Conservation (phyloP, 64 coral and sea anemone species). For the Pocillopora verrucosa region DNA sequence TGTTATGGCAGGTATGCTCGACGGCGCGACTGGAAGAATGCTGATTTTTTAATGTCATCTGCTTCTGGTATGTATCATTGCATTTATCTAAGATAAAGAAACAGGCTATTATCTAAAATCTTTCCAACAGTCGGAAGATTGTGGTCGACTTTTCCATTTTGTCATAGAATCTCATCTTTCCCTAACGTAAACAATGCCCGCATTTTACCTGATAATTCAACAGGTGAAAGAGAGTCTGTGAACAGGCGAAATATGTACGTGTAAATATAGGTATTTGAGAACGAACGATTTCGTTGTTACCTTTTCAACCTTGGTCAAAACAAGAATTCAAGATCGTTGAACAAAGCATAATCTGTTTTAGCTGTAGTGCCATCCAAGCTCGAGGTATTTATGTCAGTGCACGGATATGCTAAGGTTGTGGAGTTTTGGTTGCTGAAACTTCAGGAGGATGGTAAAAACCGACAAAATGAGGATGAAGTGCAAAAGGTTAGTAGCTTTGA, state of each 20-base stretch:
- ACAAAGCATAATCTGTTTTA: background rate
- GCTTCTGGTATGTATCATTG: slow-evolving; percentile 52
- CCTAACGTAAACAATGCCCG: too few relatives aligned
- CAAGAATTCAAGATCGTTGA: background rate
- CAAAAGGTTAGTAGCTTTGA: slow-evolving; percentile 22
- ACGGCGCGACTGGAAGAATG: slow-evolving; percentile 75
- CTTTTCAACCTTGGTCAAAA: too few relatives aligned
- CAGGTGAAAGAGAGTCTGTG: too few relatives aligned
- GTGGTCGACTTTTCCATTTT: too few relatives aligned
- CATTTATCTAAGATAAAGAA: too few relatives aligned
- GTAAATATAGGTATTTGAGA: background rate
- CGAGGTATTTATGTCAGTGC: slow-evolving; percentile 80
- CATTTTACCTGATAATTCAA: too few relatives aligned
- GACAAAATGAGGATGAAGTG: background rate
- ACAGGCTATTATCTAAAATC: too few relatives aligned
- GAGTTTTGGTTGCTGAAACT: slow-evolving; percentile 69
- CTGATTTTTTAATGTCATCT: slow-evolving; percentile 16
- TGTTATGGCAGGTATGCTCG: slow-evolving; percentile 68
- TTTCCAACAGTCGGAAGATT: too few relatives aligned
- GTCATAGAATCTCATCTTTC: too few relatives aligned
- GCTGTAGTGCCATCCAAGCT: slow-evolving; percentile 57
- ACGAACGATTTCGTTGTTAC: background rate
- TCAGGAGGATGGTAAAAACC: slow-evolving; percentile 9
- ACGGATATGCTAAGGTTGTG: slow-evolving; percentile 65
- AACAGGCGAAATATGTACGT: too few relatives aligned